phyloP scores from a whole-genome alignment of 2,113 vertebrate species.

The Isurus oxyrinchus region DNA sequence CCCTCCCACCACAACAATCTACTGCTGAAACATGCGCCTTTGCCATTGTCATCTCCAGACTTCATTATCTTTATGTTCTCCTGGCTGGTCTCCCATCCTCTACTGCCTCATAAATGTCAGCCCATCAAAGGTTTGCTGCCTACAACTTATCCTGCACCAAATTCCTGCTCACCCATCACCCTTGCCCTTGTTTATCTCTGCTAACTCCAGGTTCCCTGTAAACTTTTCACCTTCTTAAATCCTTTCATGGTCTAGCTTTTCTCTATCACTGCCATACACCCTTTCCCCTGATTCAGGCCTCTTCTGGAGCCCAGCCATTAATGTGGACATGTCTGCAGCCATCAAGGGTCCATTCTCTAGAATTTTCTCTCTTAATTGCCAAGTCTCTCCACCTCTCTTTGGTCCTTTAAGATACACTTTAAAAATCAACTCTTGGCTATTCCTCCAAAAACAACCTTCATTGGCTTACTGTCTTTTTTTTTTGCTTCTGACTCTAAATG shows the following conservation, averaged over 20 bases:
- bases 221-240: not conserved
- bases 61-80: not conserved
- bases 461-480: not conserved
- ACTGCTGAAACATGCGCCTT: not conserved
- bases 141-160: not conserved
- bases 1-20: not conserved
- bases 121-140: not conserved
- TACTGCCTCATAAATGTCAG: not conserved
- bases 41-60: not conserved
- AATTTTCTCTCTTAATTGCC: not conserved
- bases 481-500: not conserved
- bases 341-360: not conserved
- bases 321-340: not conserved
- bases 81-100: not conserved
- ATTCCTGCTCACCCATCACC: not conserved
- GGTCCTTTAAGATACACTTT: not conserved
- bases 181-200: not conserved
- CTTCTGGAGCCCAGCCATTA: not conserved
- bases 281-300: not conserved
- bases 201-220: not conserved
- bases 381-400: not conserved
- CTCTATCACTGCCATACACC: not conserved
- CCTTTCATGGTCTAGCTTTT: not conserved
- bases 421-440: not conserved
- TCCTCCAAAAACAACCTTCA: not conserved